Conservation (phyloP, 2,113 vertebrate species). For the Tenrec ecaudatus region DNA sequence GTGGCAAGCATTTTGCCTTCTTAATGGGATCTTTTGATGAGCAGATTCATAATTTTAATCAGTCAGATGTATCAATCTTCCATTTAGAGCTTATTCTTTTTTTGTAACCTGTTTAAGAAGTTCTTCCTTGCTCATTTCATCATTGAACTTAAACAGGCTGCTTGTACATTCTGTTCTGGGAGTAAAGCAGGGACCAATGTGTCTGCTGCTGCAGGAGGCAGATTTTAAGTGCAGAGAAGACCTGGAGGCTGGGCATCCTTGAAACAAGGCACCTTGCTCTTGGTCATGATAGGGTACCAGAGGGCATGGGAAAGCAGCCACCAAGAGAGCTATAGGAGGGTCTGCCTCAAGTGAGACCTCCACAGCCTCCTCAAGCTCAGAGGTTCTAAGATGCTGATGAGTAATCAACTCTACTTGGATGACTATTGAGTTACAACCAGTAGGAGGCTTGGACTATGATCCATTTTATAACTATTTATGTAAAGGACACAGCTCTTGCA, state of each 20-base stretch:
- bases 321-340: not conserved
- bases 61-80: not conserved
- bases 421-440: not conserved
- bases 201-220: not conserved
- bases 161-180: not conserved
- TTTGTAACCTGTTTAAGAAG: constrained; percentile 31
- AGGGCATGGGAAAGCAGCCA: not conserved
- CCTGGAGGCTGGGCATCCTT: constrained; percentile 1
- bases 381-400: constrained; percentile 5
- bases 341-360: not conserved
- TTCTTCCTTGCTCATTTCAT: not conserved
- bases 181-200: not conserved
- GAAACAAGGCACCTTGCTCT: not conserved
- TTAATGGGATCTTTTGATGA: constrained; percentile 2
- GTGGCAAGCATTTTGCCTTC: not conserved
- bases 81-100: not conserved
- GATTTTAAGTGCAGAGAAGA: not conserved
- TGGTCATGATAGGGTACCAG: not conserved
- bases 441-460: not conserved
- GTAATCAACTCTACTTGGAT: constrained; percentile 1
- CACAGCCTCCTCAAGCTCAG: not conserved
- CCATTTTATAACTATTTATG: not conserved
- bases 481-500: not conserved
- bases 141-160: not conserved
- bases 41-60: constrained; percentile 28